phyloP scores from a whole-genome alignment of 2,888 invertebrate species.

The Leptogaster cylindrica region DNA sequence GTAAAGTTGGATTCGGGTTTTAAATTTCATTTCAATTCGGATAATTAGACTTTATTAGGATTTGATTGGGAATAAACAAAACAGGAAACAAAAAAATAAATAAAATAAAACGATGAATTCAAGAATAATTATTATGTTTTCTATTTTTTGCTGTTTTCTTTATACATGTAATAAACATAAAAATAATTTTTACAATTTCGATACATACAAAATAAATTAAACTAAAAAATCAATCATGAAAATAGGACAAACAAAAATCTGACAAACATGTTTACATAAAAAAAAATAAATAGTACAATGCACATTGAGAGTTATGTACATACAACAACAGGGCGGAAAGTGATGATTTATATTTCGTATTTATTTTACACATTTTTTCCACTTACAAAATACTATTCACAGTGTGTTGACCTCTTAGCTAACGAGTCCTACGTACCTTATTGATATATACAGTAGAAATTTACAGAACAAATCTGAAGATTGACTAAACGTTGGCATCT shows the following conservation, averaged over 20 bases:
- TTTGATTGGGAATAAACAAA: not conserved
- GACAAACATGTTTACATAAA: too few relatives aligned
- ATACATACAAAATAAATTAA: not conserved
- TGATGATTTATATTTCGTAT: constrained; percentile 16
- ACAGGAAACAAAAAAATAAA: not conserved
- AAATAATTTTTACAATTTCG: not conserved
- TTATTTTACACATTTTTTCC: constrained; percentile 7
- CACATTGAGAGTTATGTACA: not conserved
- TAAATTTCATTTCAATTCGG: too few relatives aligned
- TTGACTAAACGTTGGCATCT: not conserved
- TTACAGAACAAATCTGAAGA: not conserved
- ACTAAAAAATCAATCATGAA: not conserved
- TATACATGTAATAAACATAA: not conserved
- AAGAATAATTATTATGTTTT: constrained; percentile 7
- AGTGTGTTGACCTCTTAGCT: not conserved
- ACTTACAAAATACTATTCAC: constrained; percentile 1
- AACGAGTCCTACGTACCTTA: not conserved
- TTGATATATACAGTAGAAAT: not conserved
- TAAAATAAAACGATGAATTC: not conserved
- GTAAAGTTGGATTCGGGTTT: too few relatives aligned
- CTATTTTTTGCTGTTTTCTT: not conserved
- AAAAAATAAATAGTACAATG: not conserved
- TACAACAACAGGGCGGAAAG: constrained; percentile 29
- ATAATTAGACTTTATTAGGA: not conserved
- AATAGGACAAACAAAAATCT: constrained; percentile 10